These are phyloP conservation scores for Sylvia borin DNA, from an alignment of 2,797 vertebrate genomes.

Conservation along the genomic window DNA sequence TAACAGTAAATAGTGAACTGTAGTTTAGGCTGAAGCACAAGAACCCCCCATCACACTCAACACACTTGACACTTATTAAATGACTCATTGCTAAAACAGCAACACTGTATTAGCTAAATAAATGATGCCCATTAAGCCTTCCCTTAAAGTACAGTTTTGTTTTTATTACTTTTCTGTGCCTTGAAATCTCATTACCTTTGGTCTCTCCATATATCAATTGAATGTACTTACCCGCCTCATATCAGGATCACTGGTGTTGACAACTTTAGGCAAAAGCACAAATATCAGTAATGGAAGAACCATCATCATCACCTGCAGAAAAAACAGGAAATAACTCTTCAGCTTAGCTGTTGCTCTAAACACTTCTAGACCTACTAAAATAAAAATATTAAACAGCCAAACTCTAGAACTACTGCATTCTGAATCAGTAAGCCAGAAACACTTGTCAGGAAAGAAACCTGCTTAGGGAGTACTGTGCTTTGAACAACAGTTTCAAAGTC, in stretches of 20 bases:
- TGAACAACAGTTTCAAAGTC: neutral
- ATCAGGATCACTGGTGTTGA: conserved; percentile 98
- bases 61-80: neutral
- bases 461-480: neutral
- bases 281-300: conserved; percentile 96
- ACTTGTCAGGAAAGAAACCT: neutral
- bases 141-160: neutral
- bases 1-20: neutral
- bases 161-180: neutral
- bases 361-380: neutral
- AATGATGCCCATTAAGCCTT: neutral
- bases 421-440: neutral
- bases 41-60: neutral
- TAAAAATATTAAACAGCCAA: neutral
- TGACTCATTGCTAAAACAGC: neutral
- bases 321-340: neutral
- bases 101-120: neutral
- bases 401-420: neutral
- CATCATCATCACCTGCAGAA: conserved; percentile 97
- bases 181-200: neutral
- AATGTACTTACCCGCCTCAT: conserved; percentile 92
- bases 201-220: neutral
- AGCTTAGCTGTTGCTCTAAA: neutral
- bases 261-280: conserved; percentile 95
- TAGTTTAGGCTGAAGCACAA: neutral